A percentile compares a stretch with the other conserved stretches of the same genome.
Conservation (phyloP, 1,140 invertebrate species). For the Leptinotarsa lineolata region DNA sequence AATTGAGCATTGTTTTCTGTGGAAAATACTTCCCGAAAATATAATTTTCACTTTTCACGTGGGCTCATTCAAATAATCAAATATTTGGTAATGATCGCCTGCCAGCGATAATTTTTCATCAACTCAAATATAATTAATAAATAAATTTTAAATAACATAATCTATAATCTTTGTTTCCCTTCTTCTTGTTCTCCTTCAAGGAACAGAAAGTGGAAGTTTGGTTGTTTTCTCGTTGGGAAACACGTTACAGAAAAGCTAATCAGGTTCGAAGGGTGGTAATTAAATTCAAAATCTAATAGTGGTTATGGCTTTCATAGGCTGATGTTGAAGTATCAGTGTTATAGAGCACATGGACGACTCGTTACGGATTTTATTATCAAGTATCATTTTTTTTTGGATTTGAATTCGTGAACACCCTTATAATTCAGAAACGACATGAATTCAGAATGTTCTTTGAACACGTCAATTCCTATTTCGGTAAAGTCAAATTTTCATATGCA, state of each 20-base stretch:
- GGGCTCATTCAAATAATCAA: slow-evolving; percentile 4
- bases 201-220: neutral
- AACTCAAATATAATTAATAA: slow-evolving; percentile 25
- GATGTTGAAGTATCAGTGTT: slow-evolving; percentile 22
- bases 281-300: slow-evolving; percentile 36
- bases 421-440: no score
- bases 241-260: slow-evolving; percentile 32
- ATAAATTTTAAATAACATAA: slow-evolving; percentile 29
- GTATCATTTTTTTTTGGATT: no score
- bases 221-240: slow-evolving; percentile 21
- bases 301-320: slow-evolving; percentile 23
- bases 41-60: neutral
- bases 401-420: no score
- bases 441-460: no score
- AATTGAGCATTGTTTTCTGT: no score
- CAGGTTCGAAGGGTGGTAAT: slow-evolving; percentile 35
- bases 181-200: neutral
- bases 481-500: no score
- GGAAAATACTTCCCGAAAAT: neutral
- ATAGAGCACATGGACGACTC: slow-evolving; percentile 11
- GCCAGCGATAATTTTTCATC: slow-evolving; percentile 10
- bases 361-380: neutral
- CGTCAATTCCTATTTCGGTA: no score
- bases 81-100: slow-evolving; percentile 5
- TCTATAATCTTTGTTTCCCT: slow-evolving; percentile 25